Evolutionary conservation across 2,888 invertebrate genomes (phyloP).

Genomic region (Psylliodes chrysocephalus): DNA sequence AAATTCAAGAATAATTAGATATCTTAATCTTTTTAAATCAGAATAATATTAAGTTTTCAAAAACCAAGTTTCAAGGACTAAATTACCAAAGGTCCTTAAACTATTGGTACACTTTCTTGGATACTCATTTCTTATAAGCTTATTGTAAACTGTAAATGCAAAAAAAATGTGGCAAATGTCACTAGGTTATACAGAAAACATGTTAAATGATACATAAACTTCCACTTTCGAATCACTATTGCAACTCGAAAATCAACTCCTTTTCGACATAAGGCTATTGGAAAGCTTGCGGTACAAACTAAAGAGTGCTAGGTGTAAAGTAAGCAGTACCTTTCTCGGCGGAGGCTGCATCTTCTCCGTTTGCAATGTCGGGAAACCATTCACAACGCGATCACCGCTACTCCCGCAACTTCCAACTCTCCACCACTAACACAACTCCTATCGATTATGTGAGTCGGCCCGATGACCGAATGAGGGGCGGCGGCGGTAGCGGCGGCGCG

Average conservation of each 20-base stretch:
- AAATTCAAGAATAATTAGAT: no score
- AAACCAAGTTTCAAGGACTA: no score
- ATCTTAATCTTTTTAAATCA: no score
- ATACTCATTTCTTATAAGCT: no score
- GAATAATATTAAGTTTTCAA: no score
- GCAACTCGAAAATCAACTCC: no score
- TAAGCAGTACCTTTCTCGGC: constrained; percentile 79
- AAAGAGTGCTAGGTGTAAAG: constrained; percentile 13
- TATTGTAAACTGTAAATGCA: not conserved
- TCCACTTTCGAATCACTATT: not conserved
- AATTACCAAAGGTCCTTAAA: no score
- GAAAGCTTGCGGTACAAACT: not conserved
- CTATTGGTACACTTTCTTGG: no score
- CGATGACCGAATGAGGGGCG: constrained; percentile 46
- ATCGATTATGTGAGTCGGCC: constrained; percentile 59
- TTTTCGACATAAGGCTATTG: not conserved
- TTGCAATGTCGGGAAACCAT: constrained; percentile 35
- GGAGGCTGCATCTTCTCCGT: constrained; percentile 78
- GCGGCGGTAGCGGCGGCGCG: constrained; percentile 53
- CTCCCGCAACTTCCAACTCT: constrained; percentile 53
- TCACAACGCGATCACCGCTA: constrained; percentile 53
- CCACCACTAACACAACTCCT: constrained; percentile 49
- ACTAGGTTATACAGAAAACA: not conserved
- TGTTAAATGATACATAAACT: constrained; percentile 1
- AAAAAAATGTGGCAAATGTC: not conserved